Base-by-base conservation (phyloP, 2,888 invertebrate genomes). In the Philereme transversata region DNA sequence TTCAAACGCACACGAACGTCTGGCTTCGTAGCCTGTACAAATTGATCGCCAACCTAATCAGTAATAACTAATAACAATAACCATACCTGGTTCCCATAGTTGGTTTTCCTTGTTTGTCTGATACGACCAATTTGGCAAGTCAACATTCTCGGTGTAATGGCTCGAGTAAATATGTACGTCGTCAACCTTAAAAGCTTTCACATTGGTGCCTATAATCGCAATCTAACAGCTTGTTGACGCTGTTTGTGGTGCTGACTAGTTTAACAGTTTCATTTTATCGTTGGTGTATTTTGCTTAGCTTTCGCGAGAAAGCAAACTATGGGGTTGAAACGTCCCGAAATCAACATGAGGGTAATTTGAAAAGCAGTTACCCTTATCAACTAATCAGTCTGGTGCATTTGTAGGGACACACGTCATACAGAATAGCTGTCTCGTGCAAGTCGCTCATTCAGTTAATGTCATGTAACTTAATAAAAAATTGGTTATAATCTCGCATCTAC, bases 71-170 rank as follows among this genome's bases (percentile, higher is more conserved):
- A 69, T 75, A 71, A 7, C 36, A 5, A 38, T 38, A 6, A 69
- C 60, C 54, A 51, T 59, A 51, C 51, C 51, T 60, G 65, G 50
- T 50, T 51, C 46, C 36, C 57, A 55, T 51, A 49, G 50, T 50
- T 46, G 45, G 53, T 59, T 51, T 65, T 60, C 65, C 67, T 57
- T 71, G 72, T 77, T 73, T 77, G 63, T 72, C 67, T 68, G 22
- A 66, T 65, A 64, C 62, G 59, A 52, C 70, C 69, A 75, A 79
- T 79, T 78, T 68, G 61, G 63, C 54, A 56, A 70, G 74, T 74
- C 72, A 78, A 75, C 73, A 72, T 71, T 70, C 59, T 53, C 57
- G 49, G 51, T 52, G 58, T 72, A 72, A 75, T 70, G 70, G 67
- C 61, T 33, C 54, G 60, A 55, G 64, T 65, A 71, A 73, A 73